Evolutionary conservation across 2,888 invertebrate species (phyloP), one percentile per base, ranked within the genome.

Genomic region (Drosophila emarginata): DNA sequence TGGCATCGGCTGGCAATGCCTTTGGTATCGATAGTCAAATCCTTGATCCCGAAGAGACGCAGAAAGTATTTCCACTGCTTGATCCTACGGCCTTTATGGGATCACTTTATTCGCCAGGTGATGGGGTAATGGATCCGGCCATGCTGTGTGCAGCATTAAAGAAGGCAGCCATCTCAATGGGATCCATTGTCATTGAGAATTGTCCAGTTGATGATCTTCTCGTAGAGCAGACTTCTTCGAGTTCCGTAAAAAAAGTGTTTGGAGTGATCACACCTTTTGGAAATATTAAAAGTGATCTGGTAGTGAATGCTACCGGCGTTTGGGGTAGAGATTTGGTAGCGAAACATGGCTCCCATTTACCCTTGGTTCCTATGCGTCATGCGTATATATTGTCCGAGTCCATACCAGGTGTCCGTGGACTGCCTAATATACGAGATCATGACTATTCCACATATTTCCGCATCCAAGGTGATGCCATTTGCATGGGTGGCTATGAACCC

Each of bases 401-500:
- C 0, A 95, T 97, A 12, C 94, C 95, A 0, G 96, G 95, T 74
- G 93, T 96, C 0, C 93, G 95, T 64, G 94, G 95, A 53, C 91
- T 95, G 67, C 97, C 98, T 0, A 97, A 97, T 89, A 93, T 97
- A 12, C 93, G 97, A 45, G 97, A 97, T 91, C 97, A 97, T 82
- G 98, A 98, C 89, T 94, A 94, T 6, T 95, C 94, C 15, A 93
- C 97, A 21, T 98, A 97, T 89, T 94, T 97, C 77, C 94, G 96
- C 84, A 94, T 97, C 2, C 96, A 97, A 87, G 97, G 97, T 14
- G 96, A 97, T 83, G 94, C 95, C 0, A 94, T 98, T 54, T 94
- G 94, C 72, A 94, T 98, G 82, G 98, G 98, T 11, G 97, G 97
- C 0, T 98, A 98, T 89, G 98, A 98, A 91, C 91, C 93, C 0